phyloP scores from a whole-genome alignment of 2,797 vertebrate genomes.

The Mormyrus hasselquistii region DNA sequence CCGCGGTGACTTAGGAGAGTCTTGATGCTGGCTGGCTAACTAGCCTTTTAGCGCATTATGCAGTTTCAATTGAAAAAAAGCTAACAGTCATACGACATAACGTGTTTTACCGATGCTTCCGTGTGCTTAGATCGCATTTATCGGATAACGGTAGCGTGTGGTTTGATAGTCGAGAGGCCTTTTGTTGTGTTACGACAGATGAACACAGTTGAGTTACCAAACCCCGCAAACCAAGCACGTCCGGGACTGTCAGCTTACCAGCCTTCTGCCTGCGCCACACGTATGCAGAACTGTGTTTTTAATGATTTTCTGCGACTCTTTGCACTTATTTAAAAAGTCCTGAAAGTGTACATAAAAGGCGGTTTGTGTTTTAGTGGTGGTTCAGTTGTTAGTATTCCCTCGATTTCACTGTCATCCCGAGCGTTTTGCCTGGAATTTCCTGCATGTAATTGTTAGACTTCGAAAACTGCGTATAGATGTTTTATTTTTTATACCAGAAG shows the following conservation, averaged over 20 bases:
- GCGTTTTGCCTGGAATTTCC: background rate
- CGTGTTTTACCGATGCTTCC: background rate
- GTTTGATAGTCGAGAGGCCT: background rate
- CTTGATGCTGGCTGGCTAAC: background rate
- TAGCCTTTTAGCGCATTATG: background rate
- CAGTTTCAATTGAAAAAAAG: background rate
- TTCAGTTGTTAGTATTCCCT: background rate
- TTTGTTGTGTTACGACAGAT: background rate
- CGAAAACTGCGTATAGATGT: background rate
- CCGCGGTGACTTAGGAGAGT: slow-evolving; percentile 47
- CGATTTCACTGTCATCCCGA: background rate
- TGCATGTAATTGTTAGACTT: background rate
- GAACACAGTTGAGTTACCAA: background rate
- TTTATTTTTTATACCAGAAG: background rate
- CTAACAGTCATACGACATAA: background rate
- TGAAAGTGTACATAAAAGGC: background rate
- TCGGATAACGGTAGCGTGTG: background rate
- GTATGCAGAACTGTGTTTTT: background rate
- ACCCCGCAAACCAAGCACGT: background rate
- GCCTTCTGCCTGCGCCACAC: background rate
- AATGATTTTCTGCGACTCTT: background rate
- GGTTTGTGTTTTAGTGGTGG: background rate
- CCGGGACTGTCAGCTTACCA: background rate
- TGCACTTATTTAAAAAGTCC: background rate
- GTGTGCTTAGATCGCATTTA: background rate